phyloP scores from a whole-genome alignment of 2,888 invertebrate genomes.

The Nomada ferruginata region DNA sequence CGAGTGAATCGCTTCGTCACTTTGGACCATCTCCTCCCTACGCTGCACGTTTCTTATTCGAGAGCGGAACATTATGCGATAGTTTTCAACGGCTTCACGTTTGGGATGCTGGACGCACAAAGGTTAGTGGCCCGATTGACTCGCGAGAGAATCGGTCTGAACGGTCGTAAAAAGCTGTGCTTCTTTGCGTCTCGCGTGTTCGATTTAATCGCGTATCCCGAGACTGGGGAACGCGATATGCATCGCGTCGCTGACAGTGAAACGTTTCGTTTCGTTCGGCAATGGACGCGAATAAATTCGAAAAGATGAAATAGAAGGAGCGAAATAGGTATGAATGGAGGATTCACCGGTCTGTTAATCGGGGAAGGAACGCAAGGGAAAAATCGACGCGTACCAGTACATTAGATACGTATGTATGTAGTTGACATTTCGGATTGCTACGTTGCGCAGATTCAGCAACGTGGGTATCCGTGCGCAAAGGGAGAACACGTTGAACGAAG shows the following conservation, averaged over 20 bases:
- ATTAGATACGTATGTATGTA: neutral
- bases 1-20: neutral
- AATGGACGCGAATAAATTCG: too few relatives aligned
- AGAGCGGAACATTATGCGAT: slow-evolving; percentile 73
- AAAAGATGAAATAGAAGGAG: too few relatives aligned
- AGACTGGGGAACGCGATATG: too few relatives aligned
- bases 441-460: slow-evolving; percentile 29
- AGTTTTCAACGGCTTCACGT: slow-evolving; percentile 52
- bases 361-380: neutral
- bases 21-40: slow-evolving; percentile 5
- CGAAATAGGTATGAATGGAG: too few relatives aligned
- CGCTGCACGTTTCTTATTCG: slow-evolving; percentile 21
- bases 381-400: neutral
- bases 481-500: slow-evolving; percentile 71
- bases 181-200: neutral
- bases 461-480: slow-evolving; percentile 26
- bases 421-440: slow-evolving; percentile 3
- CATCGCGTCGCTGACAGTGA: too few relatives aligned
- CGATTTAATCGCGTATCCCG: neutral
- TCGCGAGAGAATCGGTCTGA: neutral
- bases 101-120: slow-evolving; percentile 46
- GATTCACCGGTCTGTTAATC: too few relatives aligned
- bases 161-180: neutral
- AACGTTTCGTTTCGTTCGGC: too few relatives aligned
- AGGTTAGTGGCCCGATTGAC: slow-evolving; percentile 58